Conservation (phyloP, 2,113 vertebrate genomes). For the Xyliphius kryptos region DNA sequence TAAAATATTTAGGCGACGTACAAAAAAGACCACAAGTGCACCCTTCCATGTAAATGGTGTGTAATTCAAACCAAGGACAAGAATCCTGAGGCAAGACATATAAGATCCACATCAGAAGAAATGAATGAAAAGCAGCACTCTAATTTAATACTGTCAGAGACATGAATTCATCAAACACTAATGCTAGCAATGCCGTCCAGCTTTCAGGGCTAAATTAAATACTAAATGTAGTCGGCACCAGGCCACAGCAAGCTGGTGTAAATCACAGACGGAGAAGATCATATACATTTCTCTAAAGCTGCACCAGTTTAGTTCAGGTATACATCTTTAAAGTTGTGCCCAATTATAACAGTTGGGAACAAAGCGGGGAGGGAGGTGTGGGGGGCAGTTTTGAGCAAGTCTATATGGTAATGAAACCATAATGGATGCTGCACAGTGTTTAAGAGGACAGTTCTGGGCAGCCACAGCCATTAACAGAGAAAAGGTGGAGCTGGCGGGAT, state of each 20-base stretch:
- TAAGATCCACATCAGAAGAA: constrained; percentile 32
- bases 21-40: background rate
- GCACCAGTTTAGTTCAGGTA: constrained; percentile 15
- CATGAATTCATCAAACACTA: constrained; percentile 35
- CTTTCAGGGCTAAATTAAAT: constrained; percentile 41
- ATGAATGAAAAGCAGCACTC: constrained; percentile 38
- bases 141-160: constrained; percentile 40
- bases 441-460: background rate
- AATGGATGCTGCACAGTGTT: constrained; percentile 11
- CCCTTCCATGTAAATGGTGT: constrained; percentile 11
- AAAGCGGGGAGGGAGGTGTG: background rate
- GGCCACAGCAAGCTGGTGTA: constrained; percentile 3
- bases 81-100: constrained; percentile 18
- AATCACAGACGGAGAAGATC: constrained; percentile 34
- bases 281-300: constrained; percentile 3
- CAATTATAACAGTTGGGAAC: constrained; percentile 16
- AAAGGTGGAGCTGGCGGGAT: constrained; percentile 5
- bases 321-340: background rate
- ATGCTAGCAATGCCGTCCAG: constrained; percentile 25
- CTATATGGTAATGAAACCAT: constrained; percentile 15
- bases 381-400: constrained; percentile 1
- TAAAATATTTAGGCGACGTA: too few relatives aligned
- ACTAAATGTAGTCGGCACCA: constrained; percentile 25
- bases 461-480: constrained; percentile 19
- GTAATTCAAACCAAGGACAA: constrained; percentile 19